Conservation (phyloP, 1,140 invertebrate genomes). For the Aphis craccivora region DNA sequence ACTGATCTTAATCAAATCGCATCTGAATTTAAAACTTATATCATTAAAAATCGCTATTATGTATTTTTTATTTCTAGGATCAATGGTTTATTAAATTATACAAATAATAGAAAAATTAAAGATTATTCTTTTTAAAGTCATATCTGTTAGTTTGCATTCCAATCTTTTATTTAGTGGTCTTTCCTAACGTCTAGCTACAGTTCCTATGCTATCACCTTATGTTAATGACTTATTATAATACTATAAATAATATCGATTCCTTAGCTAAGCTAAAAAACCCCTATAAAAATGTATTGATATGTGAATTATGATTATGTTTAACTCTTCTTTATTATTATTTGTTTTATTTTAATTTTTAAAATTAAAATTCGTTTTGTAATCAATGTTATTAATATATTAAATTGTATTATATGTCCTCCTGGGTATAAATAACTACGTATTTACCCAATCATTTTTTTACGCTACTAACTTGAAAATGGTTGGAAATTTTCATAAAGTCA, state of each 20-base stretch:
- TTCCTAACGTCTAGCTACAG: background rate
- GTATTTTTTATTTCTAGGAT: too few species aligned
- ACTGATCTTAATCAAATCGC: background rate
- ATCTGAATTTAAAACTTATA: background rate
- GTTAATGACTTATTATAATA: background rate
- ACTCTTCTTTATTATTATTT: too few species aligned
- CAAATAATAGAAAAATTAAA: background rate
- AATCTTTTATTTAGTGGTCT: background rate
- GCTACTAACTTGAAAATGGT: background rate
- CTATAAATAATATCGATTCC: background rate
- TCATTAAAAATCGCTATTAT: too few species aligned
- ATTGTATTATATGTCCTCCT: background rate
- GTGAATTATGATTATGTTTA: background rate
- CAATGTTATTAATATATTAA: background rate
- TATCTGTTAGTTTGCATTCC: background rate
- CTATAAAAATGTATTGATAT: background rate
- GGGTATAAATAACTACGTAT: background rate
- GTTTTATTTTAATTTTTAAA: too few species aligned
- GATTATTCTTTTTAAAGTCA: background rate
- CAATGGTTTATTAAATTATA: too few species aligned
- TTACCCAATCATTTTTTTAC: background rate
- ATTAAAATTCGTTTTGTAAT: background rate
- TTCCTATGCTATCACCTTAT: background rate
- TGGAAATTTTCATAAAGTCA: background rate
- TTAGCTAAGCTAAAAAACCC: background rate